Evolutionary conservation across 2,113 vertebrate genomes (phyloP).

Genomic region (Ancistrus triradiatus): DNA sequence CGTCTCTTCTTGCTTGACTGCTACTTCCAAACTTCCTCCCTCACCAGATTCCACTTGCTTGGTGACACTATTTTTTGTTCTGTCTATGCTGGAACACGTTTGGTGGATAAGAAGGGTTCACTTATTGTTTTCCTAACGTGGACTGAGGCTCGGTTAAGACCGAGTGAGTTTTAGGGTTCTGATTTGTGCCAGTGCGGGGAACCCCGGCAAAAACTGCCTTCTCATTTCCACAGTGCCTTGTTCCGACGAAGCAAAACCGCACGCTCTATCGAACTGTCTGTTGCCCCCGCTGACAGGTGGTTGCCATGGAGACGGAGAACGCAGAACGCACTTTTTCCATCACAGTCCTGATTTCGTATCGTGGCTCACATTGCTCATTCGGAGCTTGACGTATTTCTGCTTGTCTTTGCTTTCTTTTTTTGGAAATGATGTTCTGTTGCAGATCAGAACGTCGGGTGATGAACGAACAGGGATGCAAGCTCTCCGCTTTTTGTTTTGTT

Average conservation of each 20-base stretch:
- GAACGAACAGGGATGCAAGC: no score
- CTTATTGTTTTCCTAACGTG: slow-evolving; percentile 15
- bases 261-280: slow-evolving; percentile 13
- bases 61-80: not conserved
- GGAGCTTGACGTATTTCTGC: slow-evolving; percentile 5
- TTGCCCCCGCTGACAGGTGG: slow-evolving; percentile 27
- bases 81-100: slow-evolving; percentile 2
- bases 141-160: slow-evolving; percentile 6
- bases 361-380: slow-evolving; percentile 16
- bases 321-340: slow-evolving; percentile 28
- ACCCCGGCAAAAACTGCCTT: slow-evolving; percentile 6
- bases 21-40: slow-evolving; percentile 13
- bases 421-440: no score
- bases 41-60: slow-evolving; percentile 20
- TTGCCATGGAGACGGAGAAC: slow-evolving; percentile 28
- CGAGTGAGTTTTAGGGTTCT: not conserved
- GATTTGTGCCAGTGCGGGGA: slow-evolving; percentile 1
- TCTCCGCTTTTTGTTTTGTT: no score
- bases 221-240: slow-evolving; percentile 22
- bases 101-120: slow-evolving; percentile 7
- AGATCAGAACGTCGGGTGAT: no score
- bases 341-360: slow-evolving; percentile 13
- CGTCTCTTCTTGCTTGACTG: slow-evolving; percentile 14
- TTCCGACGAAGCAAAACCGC: slow-evolving; percentile 9
- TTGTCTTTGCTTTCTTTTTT: slow-evolving; percentile 1